Base-by-base conservation (phyloP, 2,888 invertebrate species). In the Limnephilus marmoratus region DNA sequence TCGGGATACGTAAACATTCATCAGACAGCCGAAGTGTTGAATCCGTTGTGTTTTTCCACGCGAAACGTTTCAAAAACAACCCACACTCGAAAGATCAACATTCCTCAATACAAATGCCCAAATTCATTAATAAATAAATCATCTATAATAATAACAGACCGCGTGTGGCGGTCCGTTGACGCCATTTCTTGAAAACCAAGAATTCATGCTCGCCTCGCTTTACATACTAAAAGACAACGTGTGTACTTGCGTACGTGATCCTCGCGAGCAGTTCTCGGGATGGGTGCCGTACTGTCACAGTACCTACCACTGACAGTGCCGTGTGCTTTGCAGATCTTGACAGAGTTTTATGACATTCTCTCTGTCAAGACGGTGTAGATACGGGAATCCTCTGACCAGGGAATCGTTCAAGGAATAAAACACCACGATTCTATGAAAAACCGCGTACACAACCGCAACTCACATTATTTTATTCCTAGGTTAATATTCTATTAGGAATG, bases 1-100 rank as follows among this genome's bases (percentile, higher is more conserved):
- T 86, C 41, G 15, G 86, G 45, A 68, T 45, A n/a, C 45, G 86
- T 86, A 86, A 86, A 86, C 86, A 68, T 68, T 68, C 24, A 68
- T 68, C 68, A 86, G 85, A 41, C 85, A 85, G 45, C 9, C 86
- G 86, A 29, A 41, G 45, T 86, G 37, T 86, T 24, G 37, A 34
- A 86, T 86, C 45, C 86, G 12, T 29, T 86, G 41, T 86, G 86
- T 37, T 86, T 49, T 86, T 85, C 24, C 85, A 41, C 41, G 37
- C 41, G n/a, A 37, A 85, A 18, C 12, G 37, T 24, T 85, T 83
- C 37, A 45, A 49, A 45, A 29, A 45, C 86, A 29, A 12, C 29
- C n/a, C 49, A 45, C 45, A 86, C 45, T 86, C 45, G 24, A 68
- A 68, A 68, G n/a, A 68, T 68, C 68, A 68, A 68, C 68, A 68